Evolutionary conservation across 2,113 vertebrate genomes (phyloP).

Genomic region (Pica pica): DNA sequence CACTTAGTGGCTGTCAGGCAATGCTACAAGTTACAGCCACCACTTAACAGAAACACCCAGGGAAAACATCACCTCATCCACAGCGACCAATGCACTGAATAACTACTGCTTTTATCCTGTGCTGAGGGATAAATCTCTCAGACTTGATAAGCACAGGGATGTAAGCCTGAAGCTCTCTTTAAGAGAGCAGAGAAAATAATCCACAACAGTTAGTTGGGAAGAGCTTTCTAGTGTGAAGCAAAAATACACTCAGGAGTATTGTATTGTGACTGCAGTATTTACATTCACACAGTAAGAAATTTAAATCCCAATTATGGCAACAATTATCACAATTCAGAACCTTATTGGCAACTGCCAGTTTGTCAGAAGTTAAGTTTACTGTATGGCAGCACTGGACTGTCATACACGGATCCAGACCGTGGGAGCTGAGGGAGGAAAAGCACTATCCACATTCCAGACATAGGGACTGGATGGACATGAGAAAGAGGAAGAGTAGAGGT

Average conservation of each 20-base stretch:
- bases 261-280: not conserved
- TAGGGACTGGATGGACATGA: fast-evolving
- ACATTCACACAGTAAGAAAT: not conserved
- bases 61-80: not conserved
- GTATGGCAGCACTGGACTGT: not conserved
- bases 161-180: not conserved
- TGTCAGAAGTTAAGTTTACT: not conserved
- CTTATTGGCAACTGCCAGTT: not conserved
- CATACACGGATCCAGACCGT: fast-evolving
- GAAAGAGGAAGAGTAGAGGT: not conserved
- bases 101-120: not conserved
- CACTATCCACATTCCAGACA: not conserved
- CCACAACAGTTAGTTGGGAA: not conserved
- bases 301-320: not conserved
- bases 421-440: not conserved
- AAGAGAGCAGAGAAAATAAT: not conserved
- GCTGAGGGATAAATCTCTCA: not conserved
- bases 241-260: not conserved
- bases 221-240: not conserved
- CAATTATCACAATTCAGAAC: not conserved
- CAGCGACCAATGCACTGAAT: not conserved
- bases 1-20: not conserved
- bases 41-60: not conserved
- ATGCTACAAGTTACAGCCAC: not conserved
- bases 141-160: not conserved